These are phyloP conservation scores for Drosophila oshimai DNA, from an alignment of 1,140 invertebrate species.

Conservation along the genomic window DNA sequence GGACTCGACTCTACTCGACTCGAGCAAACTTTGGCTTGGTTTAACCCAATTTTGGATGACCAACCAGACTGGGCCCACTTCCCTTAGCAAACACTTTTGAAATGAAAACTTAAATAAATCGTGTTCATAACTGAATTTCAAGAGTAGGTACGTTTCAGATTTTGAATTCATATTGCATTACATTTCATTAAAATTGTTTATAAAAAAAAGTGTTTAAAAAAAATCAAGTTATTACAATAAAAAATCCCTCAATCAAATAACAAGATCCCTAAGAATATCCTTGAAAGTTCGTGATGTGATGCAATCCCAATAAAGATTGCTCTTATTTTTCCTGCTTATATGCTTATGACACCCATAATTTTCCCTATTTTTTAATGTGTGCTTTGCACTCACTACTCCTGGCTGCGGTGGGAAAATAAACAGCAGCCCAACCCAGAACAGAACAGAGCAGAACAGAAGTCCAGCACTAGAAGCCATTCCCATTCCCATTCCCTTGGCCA, in stretches of 20 bases:
- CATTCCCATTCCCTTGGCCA: not conserved
- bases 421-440: not conserved
- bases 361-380: not conserved
- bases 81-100: not conserved
- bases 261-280: too few relatives aligned
- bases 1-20: too few relatives aligned
- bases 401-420: slow-evolving; percentile 7
- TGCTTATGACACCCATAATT: not conserved
- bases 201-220: too few relatives aligned
- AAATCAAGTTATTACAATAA: too few relatives aligned
- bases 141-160: too few relatives aligned
- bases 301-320: not conserved
- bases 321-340: not conserved
- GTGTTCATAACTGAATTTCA: not conserved
- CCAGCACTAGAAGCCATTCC: too few relatives aligned
- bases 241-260: too few relatives aligned
- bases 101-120: not conserved
- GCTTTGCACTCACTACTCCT: not conserved
- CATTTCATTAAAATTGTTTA: too few relatives aligned
- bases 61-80: not conserved
- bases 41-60: slow-evolving; percentile 30
- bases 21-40: slow-evolving; percentile 10
- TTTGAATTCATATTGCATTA: too few relatives aligned
- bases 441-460: too few relatives aligned
- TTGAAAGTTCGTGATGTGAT: too few relatives aligned